Evolutionary conservation across 2,888 invertebrate genomes (phyloP).

Genomic region (Ophion ellenae): DNA sequence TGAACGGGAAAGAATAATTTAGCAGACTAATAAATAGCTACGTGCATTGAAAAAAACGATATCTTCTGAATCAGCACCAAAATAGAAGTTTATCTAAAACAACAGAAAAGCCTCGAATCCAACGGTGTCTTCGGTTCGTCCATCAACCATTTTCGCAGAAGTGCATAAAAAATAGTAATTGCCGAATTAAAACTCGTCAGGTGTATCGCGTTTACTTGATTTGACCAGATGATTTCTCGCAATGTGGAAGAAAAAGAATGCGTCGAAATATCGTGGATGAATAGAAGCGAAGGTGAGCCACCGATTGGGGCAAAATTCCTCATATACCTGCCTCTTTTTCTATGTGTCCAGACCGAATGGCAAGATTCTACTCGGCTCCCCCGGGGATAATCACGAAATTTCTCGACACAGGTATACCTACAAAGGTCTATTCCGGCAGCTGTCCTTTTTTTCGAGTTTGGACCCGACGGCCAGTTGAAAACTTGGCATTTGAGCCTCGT

Average conservation of each 20-base stretch:
- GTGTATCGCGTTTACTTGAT: neutral
- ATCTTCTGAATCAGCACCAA: too few species aligned
- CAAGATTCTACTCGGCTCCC: neutral
- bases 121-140: too few species aligned
- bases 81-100: too few species aligned
- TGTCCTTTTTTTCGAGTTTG: neutral
- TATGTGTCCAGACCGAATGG: slow-evolving; percentile 24
- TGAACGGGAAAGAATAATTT: too few species aligned
- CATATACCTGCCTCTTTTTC: slow-evolving; percentile 6
- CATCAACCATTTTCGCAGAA: too few species aligned
- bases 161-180: neutral
- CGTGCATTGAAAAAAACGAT: too few species aligned
- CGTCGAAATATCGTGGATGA: neutral
- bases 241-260: neutral
- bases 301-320: neutral
- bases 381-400: slow-evolving; percentile 34
- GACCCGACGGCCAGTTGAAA: neutral
- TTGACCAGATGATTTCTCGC: neutral
- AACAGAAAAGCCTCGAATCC: too few species aligned
- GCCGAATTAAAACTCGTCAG: neutral
- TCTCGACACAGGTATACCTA: neutral
- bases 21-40: too few species aligned
- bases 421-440: slow-evolving; percentile 18
- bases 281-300: neutral
- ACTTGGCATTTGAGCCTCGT: neutral